These are phyloP conservation scores for Trematomus bernacchii DNA, from an alignment of 2,797 vertebrate genomes.

Conservation along the genomic window DNA sequence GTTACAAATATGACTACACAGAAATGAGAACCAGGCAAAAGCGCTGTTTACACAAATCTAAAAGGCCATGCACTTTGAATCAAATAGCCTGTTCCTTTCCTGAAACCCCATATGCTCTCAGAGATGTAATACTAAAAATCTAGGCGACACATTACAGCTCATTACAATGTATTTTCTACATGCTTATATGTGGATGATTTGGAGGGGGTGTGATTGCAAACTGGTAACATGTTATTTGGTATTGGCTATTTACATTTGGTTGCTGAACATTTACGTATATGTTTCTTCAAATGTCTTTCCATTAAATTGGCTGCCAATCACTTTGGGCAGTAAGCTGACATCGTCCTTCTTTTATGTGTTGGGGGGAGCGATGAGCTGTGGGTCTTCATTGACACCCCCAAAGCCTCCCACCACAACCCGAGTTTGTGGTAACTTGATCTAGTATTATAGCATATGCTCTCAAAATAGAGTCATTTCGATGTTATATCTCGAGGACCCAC, in stretches of 20 bases:
- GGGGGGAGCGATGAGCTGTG: too few relatives aligned
- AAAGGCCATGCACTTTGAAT: not conserved
- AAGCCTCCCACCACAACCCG: too few relatives aligned
- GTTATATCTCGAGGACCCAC: not conserved
- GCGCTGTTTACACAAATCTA: not conserved
- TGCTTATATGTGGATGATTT: not conserved
- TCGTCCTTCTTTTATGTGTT: not conserved
- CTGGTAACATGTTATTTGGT: not conserved
- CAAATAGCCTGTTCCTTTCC: not conserved
- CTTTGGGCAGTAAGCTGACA: not conserved
- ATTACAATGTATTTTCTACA: not conserved
- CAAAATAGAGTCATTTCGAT: not conserved
- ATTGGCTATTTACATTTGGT: not conserved
- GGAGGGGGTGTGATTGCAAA: not conserved
- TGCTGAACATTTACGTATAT: not conserved
- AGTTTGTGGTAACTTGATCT: not conserved
- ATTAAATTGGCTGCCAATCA: not conserved
- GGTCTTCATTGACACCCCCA: not conserved
- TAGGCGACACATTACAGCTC: not conserved
- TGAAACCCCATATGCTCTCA: not conserved
- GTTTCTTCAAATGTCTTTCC: not conserved
- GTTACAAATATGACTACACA: not conserved
- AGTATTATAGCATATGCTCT: not conserved
- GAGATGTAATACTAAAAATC: not conserved
- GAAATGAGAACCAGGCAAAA: not conserved